phyloP scores from a whole-genome alignment of 2,888 invertebrate genomes.

The Caenorhabditis becei region DNA sequence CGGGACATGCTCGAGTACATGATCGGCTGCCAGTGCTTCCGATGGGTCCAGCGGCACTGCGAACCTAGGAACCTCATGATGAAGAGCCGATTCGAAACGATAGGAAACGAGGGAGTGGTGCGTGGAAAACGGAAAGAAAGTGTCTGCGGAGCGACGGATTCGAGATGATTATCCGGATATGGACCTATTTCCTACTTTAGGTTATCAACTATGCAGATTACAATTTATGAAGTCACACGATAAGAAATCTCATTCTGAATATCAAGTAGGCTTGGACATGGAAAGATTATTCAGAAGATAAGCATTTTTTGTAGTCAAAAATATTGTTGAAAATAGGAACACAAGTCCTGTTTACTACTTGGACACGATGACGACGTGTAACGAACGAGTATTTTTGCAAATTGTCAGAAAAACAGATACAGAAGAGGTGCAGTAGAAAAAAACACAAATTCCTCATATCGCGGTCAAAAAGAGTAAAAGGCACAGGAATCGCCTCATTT shows the following conservation, averaged over 20 bases:
- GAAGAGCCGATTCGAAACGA: background rate
- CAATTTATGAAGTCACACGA: background rate
- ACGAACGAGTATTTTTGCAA: too few species aligned
- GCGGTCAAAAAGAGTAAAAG: too few species aligned
- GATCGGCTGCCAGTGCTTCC: background rate
- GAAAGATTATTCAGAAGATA: background rate
- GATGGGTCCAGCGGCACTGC: constrained; percentile 5
- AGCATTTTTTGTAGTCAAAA: too few species aligned
- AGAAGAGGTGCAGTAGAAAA: too few species aligned
- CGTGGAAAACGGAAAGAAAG: background rate
- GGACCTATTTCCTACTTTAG: background rate
- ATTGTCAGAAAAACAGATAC: too few species aligned
- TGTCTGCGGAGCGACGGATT: background rate
- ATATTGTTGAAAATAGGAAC: too few species aligned
- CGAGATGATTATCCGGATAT: background rate
- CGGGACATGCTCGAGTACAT: constrained; percentile 50
- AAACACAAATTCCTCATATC: too few species aligned
- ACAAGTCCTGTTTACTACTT: too few species aligned
- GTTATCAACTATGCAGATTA: background rate
- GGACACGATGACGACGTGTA: background rate
- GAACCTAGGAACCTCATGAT: constrained; percentile 29
- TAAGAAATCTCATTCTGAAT: background rate
- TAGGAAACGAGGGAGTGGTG: background rate
- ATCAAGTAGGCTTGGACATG: background rate
- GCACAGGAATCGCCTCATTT: too few species aligned